Percentiles rank a stretch among this genome's conserved stretches.
Evolutionary conservation across 2,888 invertebrate genomes (phyloP).

Genomic region (Dysmachus trigonus): DNA sequence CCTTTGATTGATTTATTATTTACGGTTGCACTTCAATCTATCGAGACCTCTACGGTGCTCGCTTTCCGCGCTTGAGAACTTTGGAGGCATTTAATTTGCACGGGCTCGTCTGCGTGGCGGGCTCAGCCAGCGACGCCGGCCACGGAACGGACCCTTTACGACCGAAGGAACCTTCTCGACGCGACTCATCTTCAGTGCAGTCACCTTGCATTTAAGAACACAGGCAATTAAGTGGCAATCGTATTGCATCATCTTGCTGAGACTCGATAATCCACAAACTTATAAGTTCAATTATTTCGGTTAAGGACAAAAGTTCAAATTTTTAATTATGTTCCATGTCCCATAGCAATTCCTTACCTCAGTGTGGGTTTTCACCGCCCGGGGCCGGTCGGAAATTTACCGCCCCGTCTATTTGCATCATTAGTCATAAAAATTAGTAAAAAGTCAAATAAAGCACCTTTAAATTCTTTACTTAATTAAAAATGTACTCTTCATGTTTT

Average conservation of each 20-base stretch:
- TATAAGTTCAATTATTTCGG: conserved; percentile 24
- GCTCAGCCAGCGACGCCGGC: not conserved
- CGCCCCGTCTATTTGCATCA: too few species aligned
- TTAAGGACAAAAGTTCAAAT: not conserved
- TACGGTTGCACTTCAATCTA: conserved; percentile 36
- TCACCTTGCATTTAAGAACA: not conserved
- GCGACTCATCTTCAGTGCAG: not conserved
- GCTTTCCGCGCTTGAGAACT: conserved; percentile 5
- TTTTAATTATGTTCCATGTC: not conserved
- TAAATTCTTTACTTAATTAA: too few species aligned
- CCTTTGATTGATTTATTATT: conserved; percentile 42
- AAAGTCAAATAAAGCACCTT: too few species aligned
- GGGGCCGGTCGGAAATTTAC: too few species aligned
- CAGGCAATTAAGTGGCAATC: not conserved
- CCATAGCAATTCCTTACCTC: too few species aligned
- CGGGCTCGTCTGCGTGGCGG: not conserved
- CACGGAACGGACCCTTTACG: not conserved
- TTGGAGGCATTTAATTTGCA: not conserved
- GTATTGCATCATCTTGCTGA: not conserved
- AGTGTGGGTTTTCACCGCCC: too few species aligned
- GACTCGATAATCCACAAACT: not conserved
- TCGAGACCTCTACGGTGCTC: not conserved
- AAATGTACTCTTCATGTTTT: too few species aligned
- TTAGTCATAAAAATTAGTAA: too few species aligned
- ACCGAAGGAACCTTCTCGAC: not conserved